These are phyloP conservation scores for Microcebus jonahi DNA, from an alignment of 2,113 vertebrate genomes.

Conservation along the genomic window DNA sequence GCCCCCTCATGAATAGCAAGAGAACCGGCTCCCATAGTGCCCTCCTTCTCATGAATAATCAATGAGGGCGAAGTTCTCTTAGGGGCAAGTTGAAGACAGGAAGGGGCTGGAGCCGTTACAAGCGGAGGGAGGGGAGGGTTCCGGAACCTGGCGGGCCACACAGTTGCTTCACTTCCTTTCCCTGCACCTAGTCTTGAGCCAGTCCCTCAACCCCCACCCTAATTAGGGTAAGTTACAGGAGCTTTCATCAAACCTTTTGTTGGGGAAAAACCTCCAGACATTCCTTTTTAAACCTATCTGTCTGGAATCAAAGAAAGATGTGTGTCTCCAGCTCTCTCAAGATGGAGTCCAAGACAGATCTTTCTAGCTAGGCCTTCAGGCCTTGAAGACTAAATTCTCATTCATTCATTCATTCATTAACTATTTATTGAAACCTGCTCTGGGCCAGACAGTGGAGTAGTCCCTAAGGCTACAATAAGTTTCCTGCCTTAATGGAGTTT, in stretches of 20 bases:
- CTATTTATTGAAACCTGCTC: not conserved
- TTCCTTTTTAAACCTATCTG: not conserved
- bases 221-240: not conserved
- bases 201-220: fast-evolving
- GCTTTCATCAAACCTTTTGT: not conserved
- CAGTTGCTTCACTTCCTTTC: not conserved
- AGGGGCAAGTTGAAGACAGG: not conserved
- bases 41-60: not conserved
- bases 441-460: not conserved
- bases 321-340: not conserved
- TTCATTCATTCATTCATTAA: not conserved
- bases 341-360: not conserved
- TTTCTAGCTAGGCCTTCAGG: not conserved
- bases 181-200: not conserved
- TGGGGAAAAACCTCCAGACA: not conserved
- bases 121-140: not conserved
- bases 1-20: conserved; percentile 63
- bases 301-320: not conserved
- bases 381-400: not conserved
- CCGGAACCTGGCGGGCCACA: fast-evolving
- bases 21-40: fast-evolving
- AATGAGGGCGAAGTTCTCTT: not conserved
- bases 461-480: not conserved
- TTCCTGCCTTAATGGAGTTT: not conserved
- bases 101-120: not conserved